Base-by-base conservation (phyloP, 2,113 vertebrate genomes). In the human (Homo sapiens) region DNA sequence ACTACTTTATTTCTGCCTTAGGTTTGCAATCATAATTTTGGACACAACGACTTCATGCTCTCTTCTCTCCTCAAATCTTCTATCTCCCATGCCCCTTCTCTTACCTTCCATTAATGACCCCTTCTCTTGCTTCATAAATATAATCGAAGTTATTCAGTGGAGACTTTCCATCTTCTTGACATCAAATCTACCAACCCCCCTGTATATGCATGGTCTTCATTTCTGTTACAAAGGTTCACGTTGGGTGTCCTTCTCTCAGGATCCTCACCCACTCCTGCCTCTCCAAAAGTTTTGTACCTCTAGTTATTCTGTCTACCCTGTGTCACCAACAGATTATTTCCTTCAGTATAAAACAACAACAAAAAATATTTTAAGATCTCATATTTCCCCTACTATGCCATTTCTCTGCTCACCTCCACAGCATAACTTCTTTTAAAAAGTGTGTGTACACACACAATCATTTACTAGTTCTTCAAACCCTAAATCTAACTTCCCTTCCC, bases 401-500 rank as follows among this genome's bases (percentile, higher is more conserved):
- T 55, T 90, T 81, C 27, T 92, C 32, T 59, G 23, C 80, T 83
- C 43, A 94, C 12, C 59, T 94, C 70, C n/a, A 32, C 8, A 38
- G 70, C 38, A 92, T 83, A 85, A 88, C 6, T 59, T 78, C 52
- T 79, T 78, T 87, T 79, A 20, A 91, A 88, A 86, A 91, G 61
- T 48, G 43, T 78, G 5, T n/a, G 27, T 78, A 61, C 7, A 82
- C 3, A 93, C 59, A 43, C n/a, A 80, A 43, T 88, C n/a, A 87
- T 17, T 6, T 92, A 48, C 13, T 55, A 70, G 16, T 30, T 27
- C 35, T 70, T 91, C 57, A 73, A 89, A 93, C 32, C 73, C 64
- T 88, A 87, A 83, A 55, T 89, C 43, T 89, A 59, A 57, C 76
- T 95, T 95, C 50, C 57, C 23, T 96, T 95, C 38, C 11, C 45